Evolutionary conservation across 2,888 invertebrate species (phyloP).

Genomic region (Argyra leucocephala): DNA sequence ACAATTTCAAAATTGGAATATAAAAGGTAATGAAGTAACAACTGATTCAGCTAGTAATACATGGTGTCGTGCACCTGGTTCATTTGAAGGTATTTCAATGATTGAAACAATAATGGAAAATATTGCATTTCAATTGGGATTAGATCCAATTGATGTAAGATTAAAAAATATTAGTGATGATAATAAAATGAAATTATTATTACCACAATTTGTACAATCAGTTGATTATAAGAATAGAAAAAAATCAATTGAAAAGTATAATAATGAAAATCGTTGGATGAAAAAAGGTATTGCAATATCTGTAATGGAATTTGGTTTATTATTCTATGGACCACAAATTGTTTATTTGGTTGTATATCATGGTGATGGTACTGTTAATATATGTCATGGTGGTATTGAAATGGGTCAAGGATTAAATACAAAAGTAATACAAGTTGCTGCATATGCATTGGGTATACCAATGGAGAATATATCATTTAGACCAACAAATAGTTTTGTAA

Average conservation of each 20-base stretch:
- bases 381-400: constrained; percentile 59
- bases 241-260: constrained; percentile 48
- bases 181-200: constrained; percentile 36
- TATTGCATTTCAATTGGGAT: constrained; percentile 44
- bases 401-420: constrained; percentile 67
- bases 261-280: constrained; percentile 61
- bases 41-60: constrained; percentile 58
- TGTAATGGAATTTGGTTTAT: constrained; percentile 54
- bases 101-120: constrained; percentile 56
- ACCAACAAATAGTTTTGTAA: constrained; percentile 49
- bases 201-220: constrained; percentile 44
- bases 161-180: constrained; percentile 42
- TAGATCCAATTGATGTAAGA: constrained; percentile 49
- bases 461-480: constrained; percentile 54
- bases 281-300: constrained; percentile 58
- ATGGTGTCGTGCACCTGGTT: constrained; percentile 50
- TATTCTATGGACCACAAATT: constrained; percentile 44
- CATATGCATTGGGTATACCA: constrained; percentile 55
- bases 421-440: constrained; percentile 61
- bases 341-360: constrained; percentile 54
- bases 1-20: constrained; percentile 52
- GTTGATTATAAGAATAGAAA: constrained; percentile 48
- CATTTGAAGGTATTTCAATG: constrained; percentile 50
- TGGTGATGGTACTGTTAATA: constrained; percentile 55
- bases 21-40: constrained; percentile 52